Conservation (phyloP, 2,113 vertebrate genomes). For the Neolamprologus kungweensis region DNA sequence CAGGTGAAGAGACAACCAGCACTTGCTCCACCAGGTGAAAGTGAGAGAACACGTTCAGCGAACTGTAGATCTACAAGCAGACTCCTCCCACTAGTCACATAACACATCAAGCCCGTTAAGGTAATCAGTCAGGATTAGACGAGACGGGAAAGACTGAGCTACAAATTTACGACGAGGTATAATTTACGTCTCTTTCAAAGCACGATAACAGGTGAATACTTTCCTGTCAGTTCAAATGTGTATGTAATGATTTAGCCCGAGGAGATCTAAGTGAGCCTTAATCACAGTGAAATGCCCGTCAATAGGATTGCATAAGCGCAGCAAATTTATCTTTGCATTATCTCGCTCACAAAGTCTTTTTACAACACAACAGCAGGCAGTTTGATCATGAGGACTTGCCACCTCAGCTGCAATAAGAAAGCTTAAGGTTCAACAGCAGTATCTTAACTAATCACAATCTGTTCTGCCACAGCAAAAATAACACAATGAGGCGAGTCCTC, state of each 20-base stretch:
- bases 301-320: not conserved
- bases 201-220: not conserved
- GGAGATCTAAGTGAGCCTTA: not conserved
- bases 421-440: slow-evolving; percentile 50
- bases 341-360: not conserved
- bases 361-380: not conserved
- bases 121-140: not conserved
- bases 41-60: not conserved
- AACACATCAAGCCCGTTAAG: not conserved
- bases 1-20: not conserved
- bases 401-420: slow-evolving; percentile 23
- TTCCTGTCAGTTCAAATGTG: not conserved
- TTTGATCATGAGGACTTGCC: slow-evolving; percentile 14
- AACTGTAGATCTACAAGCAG: not conserved
- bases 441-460: slow-evolving; percentile 13
- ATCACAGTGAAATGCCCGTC: not conserved
- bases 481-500: not conserved
- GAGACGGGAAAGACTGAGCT: not conserved
- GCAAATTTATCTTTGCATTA: slow-evolving; percentile 11
- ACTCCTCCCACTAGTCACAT: slow-evolving; percentile 26
- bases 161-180: not conserved
- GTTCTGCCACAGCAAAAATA: not conserved
- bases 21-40: not conserved
- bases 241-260: not conserved
- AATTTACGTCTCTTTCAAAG: not conserved